These are phyloP conservation scores for Callocephalon fimbriatum DNA, from an alignment of 2,113 vertebrate species.

Conservation along the genomic window DNA sequence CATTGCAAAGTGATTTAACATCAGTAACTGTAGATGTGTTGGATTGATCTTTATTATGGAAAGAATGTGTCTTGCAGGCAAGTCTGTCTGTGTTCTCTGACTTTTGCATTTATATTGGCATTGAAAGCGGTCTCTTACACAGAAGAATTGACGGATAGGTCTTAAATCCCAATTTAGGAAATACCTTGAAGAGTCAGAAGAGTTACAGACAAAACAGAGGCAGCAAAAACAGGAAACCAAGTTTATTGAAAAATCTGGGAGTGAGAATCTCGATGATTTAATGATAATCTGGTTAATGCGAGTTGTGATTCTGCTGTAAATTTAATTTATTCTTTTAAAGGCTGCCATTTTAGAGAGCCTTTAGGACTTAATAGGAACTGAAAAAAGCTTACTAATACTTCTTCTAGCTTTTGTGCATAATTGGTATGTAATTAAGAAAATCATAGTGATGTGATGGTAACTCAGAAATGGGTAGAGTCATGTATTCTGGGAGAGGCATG, in stretches of 20 bases:
- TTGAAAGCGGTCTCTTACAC: neutral
- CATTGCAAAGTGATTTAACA: neutral
- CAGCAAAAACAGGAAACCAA: constrained; percentile 72
- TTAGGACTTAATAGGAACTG: neutral
- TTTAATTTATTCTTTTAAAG: neutral
- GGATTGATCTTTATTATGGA: neutral
- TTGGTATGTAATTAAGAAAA: neutral
- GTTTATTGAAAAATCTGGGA: neutral
- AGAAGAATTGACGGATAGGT: constrained; percentile 42
- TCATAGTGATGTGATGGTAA: neutral
- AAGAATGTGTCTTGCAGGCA: neutral
- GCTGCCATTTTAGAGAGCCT: neutral
- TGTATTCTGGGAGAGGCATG: rapidly evolving
- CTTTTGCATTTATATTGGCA: constrained; percentile 4
- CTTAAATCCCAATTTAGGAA: constrained; percentile 73
- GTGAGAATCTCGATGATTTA: neutral
- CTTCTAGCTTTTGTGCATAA: neutral
- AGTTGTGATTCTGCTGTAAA: neutral
- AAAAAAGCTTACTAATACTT: neutral
- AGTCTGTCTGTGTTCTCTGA: neutral
- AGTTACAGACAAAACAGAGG: constrained; percentile 49
- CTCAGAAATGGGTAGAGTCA: neutral
- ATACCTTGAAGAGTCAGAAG: constrained; percentile 77
- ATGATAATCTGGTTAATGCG: neutral
- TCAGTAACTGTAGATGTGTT: neutral